phyloP scores from a whole-genome alignment of 1,140 invertebrate species.

The Tachypleus tridentatus region DNA sequence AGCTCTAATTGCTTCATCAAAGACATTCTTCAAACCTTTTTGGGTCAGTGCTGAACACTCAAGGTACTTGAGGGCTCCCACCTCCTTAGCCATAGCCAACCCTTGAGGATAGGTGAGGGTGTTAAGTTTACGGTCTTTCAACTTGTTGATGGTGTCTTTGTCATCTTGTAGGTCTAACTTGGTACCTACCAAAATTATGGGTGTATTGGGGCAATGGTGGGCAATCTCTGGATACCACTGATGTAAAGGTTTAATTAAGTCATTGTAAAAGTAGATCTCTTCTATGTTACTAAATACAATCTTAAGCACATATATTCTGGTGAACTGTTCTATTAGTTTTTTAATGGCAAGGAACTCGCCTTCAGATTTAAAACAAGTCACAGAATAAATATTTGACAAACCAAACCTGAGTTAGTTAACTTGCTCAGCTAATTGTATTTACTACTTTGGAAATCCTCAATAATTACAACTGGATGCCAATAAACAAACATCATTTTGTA shows the following conservation, averaged over 20 bases:
- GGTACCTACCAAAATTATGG: slow-evolving; percentile 51
- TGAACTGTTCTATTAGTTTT: too few relatives aligned
- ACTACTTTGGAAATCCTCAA: too few relatives aligned
- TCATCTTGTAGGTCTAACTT: slow-evolving; percentile 89
- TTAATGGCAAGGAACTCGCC: too few relatives aligned
- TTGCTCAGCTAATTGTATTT: too few relatives aligned
- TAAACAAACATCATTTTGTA: too few relatives aligned
- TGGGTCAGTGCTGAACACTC: slow-evolving; percentile 93
- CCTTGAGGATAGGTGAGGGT: slow-evolving; percentile 97
- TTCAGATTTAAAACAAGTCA: too few relatives aligned
- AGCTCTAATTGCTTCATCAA: slow-evolving; percentile 98
- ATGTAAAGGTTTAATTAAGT: slow-evolving; percentile 24
- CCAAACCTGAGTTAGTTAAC: too few relatives aligned
- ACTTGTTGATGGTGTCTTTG: slow-evolving; percentile 92
- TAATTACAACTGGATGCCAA: too few relatives aligned
- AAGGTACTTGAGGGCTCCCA: slow-evolving; percentile 90
- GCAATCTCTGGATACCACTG: slow-evolving; percentile 68
- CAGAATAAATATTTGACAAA: too few relatives aligned
- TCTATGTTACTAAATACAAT: too few relatives aligned
- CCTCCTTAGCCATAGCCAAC: slow-evolving; percentile 96
- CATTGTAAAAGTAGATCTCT: too few relatives aligned
- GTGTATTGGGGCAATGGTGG: slow-evolving; percentile 47
- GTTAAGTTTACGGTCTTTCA: slow-evolving; percentile 91
- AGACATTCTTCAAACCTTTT: slow-evolving; percentile 99
- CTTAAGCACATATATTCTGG: too few relatives aligned